Base-by-base conservation (phyloP, 2,888 invertebrate genomes). In the Aphidoletes aphidimyza region DNA sequence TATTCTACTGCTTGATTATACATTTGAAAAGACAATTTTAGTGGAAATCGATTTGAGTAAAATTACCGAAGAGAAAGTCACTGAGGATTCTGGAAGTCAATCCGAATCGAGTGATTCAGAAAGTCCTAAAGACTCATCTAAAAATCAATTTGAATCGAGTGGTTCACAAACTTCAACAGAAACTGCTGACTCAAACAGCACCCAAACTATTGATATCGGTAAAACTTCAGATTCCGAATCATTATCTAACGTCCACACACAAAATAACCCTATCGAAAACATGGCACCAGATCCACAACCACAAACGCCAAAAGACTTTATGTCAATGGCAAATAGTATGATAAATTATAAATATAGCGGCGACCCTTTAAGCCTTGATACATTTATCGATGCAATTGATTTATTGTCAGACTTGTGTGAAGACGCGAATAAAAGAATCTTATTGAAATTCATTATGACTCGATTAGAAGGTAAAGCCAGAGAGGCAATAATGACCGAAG, bases 401-500 rank as follows among this genome's bases (percentile, higher is more conserved):
- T 36, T 78, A 26, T 78, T 78, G 36, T 36, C 34, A 36, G 78
- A 78, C 34, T 78, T 78, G 9, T 22, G 3, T 30, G 78, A 78
- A 78, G 17, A 34, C 5, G 9, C 22, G 19, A 54, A 54, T 36
- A 3, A 26, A 54, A 5, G 2, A 5, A 78, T 36, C 36, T 78
- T 78, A 5, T 8, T 78, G 2, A 34, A 36, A 47, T 84, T 84
- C 34, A 9, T 47, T 26, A 42, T 45, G 26, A 47, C 84, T 1
- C 22, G 36, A 84, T 19, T 84, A 14, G 84, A 84, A 26, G 84
- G 47, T 1, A 47, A 45, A 30, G 84, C 84, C 1, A 26, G 26
- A 26, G 49, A 47, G 6, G 5, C 3, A 42, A n/a, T 83, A 1
- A 14, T 22, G 1, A n/a, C 9, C 8, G 34, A 5, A 5, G 34